Conservation (phyloP, 2,797 vertebrate species). For the Dendrocincla tyrannina region DNA sequence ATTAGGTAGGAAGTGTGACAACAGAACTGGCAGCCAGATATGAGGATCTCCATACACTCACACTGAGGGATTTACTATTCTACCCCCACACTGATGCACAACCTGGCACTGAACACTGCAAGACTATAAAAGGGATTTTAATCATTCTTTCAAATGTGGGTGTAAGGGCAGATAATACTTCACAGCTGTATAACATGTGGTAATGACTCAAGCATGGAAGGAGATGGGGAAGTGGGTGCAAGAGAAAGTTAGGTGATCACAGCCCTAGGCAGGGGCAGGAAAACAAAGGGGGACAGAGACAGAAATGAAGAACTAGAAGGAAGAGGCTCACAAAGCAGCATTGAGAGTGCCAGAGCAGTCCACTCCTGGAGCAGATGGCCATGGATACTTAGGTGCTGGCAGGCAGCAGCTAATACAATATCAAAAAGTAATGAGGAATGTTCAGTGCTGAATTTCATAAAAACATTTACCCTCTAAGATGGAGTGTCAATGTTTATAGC, state of each 20-base stretch:
- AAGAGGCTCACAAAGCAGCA: neutral
- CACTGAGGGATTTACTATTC: neutral
- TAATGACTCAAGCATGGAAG: neutral
- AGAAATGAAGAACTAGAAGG: neutral
- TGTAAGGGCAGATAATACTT: neutral
- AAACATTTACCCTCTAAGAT: neutral
- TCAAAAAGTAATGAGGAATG: neutral
- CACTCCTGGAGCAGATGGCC: neutral
- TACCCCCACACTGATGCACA: neutral
- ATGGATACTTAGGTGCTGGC: neutral
- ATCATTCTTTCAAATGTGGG: neutral
- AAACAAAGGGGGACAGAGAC: neutral
- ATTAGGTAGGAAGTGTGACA: neutral
- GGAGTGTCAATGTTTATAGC: neutral
- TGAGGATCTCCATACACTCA: neutral
- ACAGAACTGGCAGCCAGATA: neutral
- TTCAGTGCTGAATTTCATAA: neutral
- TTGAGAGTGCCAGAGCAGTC: neutral
- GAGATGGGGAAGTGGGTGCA: neutral
- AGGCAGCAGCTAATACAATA: neutral
- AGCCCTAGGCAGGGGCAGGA: neutral
- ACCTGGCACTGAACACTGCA: accelerated
- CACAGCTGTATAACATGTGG: neutral
- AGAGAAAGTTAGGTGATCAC: neutral
- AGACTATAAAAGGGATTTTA: neutral